Conservation (phyloP, 2,888 invertebrate species). For the Hedya salicella region DNA sequence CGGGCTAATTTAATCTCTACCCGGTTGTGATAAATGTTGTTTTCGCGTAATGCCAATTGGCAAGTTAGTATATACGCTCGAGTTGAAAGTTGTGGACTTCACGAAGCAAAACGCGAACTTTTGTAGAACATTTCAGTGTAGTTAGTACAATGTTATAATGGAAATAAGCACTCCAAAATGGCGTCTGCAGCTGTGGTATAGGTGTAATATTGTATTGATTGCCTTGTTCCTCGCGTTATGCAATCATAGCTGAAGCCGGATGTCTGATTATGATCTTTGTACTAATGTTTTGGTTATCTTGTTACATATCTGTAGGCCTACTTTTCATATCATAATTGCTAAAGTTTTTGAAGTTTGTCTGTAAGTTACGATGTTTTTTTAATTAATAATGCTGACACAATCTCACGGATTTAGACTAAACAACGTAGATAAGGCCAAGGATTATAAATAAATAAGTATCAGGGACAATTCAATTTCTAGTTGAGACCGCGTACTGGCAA, state of each 20-base stretch:
- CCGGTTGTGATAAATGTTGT: conserved; percentile 83
- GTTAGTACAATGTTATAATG: conserved; percentile 86
- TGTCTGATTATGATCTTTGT: conserved; percentile 7
- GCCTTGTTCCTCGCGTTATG: conserved; percentile 62
- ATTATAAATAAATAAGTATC: no score
- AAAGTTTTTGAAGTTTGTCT: no score
- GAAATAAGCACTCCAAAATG: conserved; percentile 85
- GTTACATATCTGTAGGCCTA: no score
- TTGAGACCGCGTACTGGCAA: no score
- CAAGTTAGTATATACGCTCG: conserved; percentile 74
- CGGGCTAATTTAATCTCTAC: conserved; percentile 83
- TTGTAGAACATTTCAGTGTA: conserved; percentile 86
- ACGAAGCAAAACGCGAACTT: conserved; percentile 85
- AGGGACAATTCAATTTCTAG: no score
- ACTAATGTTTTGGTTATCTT: not conserved
- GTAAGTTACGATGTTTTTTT: no score
- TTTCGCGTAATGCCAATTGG: conserved; percentile 81
- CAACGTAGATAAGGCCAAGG: no score
- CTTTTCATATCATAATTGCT: no score
- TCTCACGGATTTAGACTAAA: no score
- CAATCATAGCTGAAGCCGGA: conserved; percentile 11
- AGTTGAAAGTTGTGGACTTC: conserved; percentile 83
- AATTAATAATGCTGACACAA: no score
- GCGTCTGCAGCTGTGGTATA: conserved; percentile 79
- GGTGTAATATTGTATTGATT: conserved; percentile 69